Evolutionary conservation across 2,113 vertebrate species (phyloP), one percentile per base, ranked within the genome.

Genomic region (Megaleporinus macrocephalus): DNA sequence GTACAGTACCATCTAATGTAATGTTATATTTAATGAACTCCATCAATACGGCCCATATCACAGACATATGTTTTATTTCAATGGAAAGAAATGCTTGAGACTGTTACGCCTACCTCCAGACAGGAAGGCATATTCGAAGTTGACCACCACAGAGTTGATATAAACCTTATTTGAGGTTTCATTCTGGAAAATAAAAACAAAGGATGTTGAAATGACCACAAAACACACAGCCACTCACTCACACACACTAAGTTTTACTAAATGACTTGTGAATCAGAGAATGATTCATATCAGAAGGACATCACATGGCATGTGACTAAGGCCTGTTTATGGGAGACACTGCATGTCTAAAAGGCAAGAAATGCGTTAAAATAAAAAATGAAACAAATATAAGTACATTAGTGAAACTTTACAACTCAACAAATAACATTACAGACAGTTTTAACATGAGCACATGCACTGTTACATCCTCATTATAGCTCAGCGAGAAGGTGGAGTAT

Each of bases 101-200:
- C 44, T 61, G 1, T 41, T 36, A 18, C 10, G 53, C 88, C 80
- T 89, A 94, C 93, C 68, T 77, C 26, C 47, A 16, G 24, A 10
- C n/a, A 0, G 9, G 0, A 92, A 85, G 30, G 89, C 22, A 76
- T 93, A 93, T 18, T 0, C 0, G 41, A 94, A 26, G 0, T 0
- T 0, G 62, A 92, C 87, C 7, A 85, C 41, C 63, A 94, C 3
- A 0, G 16, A 0, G 5, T 80, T 11, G 2, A 91, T 88, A 44
- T 81, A 93, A 77, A 83, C 88, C 0, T 1, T 29, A 1, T 90
- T 84, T 0, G 78, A 3, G 0, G 76, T 36, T 2, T 3, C 13
- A 41, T 82, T 90, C 93, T 94, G 86, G 49, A 76, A 85, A 74
- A 36, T 1, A 24, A n/a, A 47, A 74, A 36, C 1, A n/a, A n/a